Evolutionary conservation across 2,888 invertebrate species (phyloP).

Genomic region (Barypeithes pellucidus): DNA sequence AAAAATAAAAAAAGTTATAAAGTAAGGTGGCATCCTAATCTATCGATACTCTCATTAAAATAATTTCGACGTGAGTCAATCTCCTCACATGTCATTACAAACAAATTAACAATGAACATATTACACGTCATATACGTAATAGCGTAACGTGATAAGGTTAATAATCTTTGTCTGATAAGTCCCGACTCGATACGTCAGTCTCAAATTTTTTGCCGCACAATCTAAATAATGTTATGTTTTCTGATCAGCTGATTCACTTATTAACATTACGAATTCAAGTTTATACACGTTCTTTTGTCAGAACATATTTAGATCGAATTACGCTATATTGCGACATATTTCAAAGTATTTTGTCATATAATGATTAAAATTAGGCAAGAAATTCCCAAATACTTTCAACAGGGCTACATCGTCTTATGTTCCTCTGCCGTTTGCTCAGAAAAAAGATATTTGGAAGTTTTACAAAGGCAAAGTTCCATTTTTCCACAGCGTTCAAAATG

Average conservation of each 20-base stretch:
- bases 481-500: too few relatives aligned
- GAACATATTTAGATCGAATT: conserved; percentile 3
- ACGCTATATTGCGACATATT: conserved; percentile 27
- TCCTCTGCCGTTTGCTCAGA: too few relatives aligned
- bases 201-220: conserved; percentile 9
- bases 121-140: conserved; percentile 12
- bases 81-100: not conserved
- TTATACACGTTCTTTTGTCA: conserved; percentile 14
- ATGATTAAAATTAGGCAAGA: too few relatives aligned
- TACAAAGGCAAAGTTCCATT: too few relatives aligned
- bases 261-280: conserved; percentile 9
- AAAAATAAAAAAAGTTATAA: too few relatives aligned
- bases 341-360: conserved; percentile 1
- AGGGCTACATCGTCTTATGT: too few relatives aligned
- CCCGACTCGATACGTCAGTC: conserved; percentile 3
- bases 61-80: not conserved
- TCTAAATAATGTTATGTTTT: conserved; percentile 17
- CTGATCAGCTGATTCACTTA: conserved; percentile 10
- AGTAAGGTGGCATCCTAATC: not conserved
- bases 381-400: too few relatives aligned
- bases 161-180: conserved; percentile 15
- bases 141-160: not conserved
- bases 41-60: not conserved
- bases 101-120: conserved; percentile 14
- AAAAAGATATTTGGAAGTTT: too few relatives aligned